phyloP scores from a whole-genome alignment of 2,797 vertebrate species.

The Pterois miles region DNA sequence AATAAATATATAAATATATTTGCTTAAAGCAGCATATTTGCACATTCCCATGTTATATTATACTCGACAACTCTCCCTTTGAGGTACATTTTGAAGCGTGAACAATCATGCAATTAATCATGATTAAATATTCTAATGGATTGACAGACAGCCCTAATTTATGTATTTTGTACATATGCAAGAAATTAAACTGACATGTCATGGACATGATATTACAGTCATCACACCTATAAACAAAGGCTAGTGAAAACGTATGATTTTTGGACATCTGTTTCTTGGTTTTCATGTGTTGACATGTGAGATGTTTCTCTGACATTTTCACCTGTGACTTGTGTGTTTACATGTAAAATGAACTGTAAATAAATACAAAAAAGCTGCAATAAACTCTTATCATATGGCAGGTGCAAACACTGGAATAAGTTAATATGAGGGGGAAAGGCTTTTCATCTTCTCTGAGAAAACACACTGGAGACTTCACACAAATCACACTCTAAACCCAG shows the following conservation, averaged over 20 bases:
- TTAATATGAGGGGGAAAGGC: background rate
- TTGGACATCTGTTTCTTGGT: background rate
- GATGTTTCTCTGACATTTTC: background rate
- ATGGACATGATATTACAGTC: background rate
- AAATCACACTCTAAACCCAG: background rate
- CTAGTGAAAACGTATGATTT: background rate
- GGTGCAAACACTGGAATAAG: background rate
- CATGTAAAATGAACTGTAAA: background rate
- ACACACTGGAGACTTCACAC: background rate
- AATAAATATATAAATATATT: too few relatives aligned
- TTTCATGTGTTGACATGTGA: background rate
- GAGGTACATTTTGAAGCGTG: too few relatives aligned
- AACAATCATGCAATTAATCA: too few relatives aligned
- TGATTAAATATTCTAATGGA: too few relatives aligned
- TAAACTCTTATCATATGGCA: background rate
- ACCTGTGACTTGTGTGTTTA: background rate
- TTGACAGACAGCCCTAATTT: rapidly evolving
- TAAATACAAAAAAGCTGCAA: background rate
- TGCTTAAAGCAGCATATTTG: too few relatives aligned
- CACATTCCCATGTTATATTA: too few relatives aligned
- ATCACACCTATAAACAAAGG: background rate
- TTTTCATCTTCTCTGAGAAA: background rate
- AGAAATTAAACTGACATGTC: background rate
- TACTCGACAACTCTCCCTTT: too few relatives aligned
- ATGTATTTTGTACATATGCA: background rate